phyloP scores from a whole-genome alignment of 2,888 invertebrate genomes.

The Pomacea canaliculata region DNA sequence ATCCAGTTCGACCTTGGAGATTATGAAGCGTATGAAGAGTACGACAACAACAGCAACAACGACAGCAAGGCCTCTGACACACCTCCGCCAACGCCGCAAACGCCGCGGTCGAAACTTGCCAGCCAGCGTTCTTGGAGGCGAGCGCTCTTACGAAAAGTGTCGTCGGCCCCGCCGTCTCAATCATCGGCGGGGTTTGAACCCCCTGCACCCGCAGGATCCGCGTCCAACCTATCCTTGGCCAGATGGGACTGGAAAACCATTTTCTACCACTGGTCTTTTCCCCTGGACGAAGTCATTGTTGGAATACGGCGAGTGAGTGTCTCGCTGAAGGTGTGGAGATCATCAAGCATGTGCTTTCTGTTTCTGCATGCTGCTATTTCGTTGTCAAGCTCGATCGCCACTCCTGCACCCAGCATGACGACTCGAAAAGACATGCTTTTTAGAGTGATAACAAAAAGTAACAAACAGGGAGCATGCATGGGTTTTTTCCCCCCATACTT shows the following conservation, averaged over 20 bases:
- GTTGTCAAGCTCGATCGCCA: not conserved
- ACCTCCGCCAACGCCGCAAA: constrained; percentile 9
- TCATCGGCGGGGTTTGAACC: constrained; percentile 1
- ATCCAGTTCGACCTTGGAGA: constrained; percentile 13
- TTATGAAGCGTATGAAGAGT: constrained; percentile 23
- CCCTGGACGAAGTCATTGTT: constrained; percentile 34
- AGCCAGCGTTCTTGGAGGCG: not conserved
- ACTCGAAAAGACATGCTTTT: no score
- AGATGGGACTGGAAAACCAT: constrained; percentile 39
- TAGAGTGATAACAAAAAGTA: no score
- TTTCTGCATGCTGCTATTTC: not conserved
- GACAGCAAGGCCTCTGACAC: not conserved
- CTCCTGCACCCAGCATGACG: not conserved
- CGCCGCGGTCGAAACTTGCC: not conserved
- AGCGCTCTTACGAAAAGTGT: not conserved
- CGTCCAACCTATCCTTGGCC: constrained; percentile 22
- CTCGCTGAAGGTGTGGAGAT: not conserved
- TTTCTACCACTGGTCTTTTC: constrained; percentile 35
- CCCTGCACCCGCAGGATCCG: constrained; percentile 10
- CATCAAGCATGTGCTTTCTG: not conserved
- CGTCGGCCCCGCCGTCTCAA: not conserved
- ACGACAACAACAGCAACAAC: constrained; percentile 17
- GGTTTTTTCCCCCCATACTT: no score
- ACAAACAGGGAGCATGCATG: no score
- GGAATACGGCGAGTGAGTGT: constrained; percentile 35